A percentile compares a stretch with the other conserved stretches of the same genome.
Evolutionary conservation across 2,797 vertebrate species (phyloP).

Genomic region (Neosilurus mollespiculum): DNA sequence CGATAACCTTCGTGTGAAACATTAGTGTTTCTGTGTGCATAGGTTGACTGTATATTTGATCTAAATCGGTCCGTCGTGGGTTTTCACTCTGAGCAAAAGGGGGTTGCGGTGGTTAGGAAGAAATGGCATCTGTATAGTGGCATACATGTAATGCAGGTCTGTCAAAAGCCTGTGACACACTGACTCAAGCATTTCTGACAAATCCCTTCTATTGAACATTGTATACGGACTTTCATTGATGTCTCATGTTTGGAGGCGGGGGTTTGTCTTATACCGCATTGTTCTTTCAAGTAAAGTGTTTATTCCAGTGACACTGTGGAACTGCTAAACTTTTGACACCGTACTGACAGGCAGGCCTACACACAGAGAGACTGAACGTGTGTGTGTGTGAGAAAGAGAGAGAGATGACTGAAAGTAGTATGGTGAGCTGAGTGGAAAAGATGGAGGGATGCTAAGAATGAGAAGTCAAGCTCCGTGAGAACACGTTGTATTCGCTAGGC

Average conservation of each 20-base stretch:
- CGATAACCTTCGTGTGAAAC: background rate
- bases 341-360: constrained; percentile 23
- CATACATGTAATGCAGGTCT: background rate
- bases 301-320: constrained; percentile 25
- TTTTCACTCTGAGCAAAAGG: constrained; percentile 41
- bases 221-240: constrained; percentile 31
- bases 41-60: constrained; percentile 22
- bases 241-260: constrained; percentile 34
- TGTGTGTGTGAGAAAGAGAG: constrained; percentile 32
- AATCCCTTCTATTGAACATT: background rate
- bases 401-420: constrained; percentile 48
- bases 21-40: background rate
- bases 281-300: constrained; percentile 27
- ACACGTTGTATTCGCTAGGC: constrained; percentile 38
- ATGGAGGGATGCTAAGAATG: constrained; percentile 49
- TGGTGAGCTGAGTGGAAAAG: constrained; percentile 46
- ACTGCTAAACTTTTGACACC: constrained; percentile 37
- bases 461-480: constrained; percentile 51
- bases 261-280: constrained; percentile 16
- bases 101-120: constrained; percentile 38
- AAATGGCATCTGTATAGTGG: constrained; percentile 25
- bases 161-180: background rate
- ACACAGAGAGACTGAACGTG: background rate
- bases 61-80: constrained; percentile 43
- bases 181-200: constrained; percentile 28